These are phyloP conservation scores for Antennarius maculatus DNA, from an alignment of 2,797 vertebrate species.

Conservation along the genomic window DNA sequence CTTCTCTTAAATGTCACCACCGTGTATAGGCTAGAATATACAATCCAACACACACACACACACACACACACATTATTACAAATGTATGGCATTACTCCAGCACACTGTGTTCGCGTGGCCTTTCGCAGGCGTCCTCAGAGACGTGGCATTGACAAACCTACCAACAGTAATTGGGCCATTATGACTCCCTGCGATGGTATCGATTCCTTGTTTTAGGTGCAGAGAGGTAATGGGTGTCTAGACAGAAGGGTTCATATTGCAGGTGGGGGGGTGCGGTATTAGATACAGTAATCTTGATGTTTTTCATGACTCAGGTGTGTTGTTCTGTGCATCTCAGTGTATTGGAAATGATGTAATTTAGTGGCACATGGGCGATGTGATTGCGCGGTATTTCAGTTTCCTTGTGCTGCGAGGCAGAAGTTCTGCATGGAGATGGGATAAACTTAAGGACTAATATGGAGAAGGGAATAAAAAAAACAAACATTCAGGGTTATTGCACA, in stretches of 20 bases:
- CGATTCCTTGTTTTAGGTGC: constrained; percentile 76
- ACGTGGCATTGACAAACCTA: constrained; percentile 78
- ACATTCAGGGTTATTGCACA: neutral
- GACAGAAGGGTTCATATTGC: constrained; percentile 69
- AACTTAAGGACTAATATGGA: constrained; percentile 1
- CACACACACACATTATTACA: constrained; percentile 34
- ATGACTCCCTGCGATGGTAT: constrained; percentile 75
- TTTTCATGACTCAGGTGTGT: constrained; percentile 53
- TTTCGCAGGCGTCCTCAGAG: constrained; percentile 73
- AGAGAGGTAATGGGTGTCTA: constrained; percentile 75
- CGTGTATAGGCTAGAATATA: constrained; percentile 30
- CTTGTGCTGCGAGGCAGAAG: neutral
- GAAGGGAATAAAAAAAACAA: constrained; percentile 12
- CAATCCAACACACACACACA: constrained; percentile 22
- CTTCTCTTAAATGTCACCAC: constrained; percentile 61
- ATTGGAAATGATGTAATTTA: constrained; percentile 33
- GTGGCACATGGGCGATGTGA: constrained; percentile 13
- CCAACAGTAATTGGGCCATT: constrained; percentile 82
- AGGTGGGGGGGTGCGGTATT: constrained; percentile 36
- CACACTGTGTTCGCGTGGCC: constrained; percentile 57
- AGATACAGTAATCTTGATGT: constrained; percentile 50
- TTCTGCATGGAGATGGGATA: constrained; percentile 1
- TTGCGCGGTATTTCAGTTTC: constrained; percentile 15
- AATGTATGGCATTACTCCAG: constrained; percentile 51
- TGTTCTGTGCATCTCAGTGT: constrained; percentile 33